Evolutionary conservation across 2,113 vertebrate genomes (phyloP), one percentile per base, ranked within the genome.

Genomic region (Mesoclemmys tuberculata): DNA sequence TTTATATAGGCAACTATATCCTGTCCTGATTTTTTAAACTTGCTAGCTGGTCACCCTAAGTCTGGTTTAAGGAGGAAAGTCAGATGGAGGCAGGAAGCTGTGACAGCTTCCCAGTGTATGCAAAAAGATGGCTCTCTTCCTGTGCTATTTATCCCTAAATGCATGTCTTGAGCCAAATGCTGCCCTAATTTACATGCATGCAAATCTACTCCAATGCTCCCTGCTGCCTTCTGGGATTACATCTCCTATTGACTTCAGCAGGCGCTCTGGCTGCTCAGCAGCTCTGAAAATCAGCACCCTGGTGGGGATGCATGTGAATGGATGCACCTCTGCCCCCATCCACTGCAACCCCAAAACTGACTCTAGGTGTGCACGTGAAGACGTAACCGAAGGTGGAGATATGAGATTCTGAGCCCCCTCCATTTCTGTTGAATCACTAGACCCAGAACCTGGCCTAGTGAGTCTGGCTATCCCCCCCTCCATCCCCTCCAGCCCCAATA

Each of bases 351-450:
- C 51, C 41, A 29, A 0, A 2, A 21, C 12, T 81, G 14, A 77
- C 78, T 87, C 52, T 68, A 68, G 51, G 41, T 48, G 54, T n/a
- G 31, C 3, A 3, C n/a, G 64, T 52, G 48, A 27, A 26, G 64
- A 14, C 31, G 4, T 74, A 8, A 0, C 10, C 0, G 0, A 24
- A 24, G 31, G 78, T 55, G 83, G 38, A 79, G 78, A 64, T 31
- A 5, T 48, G 56, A 61, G 56, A 29, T 61, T 11, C 56, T 61
- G 56, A 1, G 19, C 10, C 54, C 79, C 85, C 54, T 35, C 29
- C 80, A 82, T 64, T 11, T 26, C 29, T 55, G 21, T 55, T 11
- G 80, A 18, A 41, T 74, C 54, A 46, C 6, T 29, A 58, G 56
- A 58, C 8, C 24, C 12, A 46, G 41, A 46, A 77, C 14, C 41